Evolutionary conservation across 2,888 invertebrate species (phyloP).

Genomic region (Xanthorhoe spadicearia): DNA sequence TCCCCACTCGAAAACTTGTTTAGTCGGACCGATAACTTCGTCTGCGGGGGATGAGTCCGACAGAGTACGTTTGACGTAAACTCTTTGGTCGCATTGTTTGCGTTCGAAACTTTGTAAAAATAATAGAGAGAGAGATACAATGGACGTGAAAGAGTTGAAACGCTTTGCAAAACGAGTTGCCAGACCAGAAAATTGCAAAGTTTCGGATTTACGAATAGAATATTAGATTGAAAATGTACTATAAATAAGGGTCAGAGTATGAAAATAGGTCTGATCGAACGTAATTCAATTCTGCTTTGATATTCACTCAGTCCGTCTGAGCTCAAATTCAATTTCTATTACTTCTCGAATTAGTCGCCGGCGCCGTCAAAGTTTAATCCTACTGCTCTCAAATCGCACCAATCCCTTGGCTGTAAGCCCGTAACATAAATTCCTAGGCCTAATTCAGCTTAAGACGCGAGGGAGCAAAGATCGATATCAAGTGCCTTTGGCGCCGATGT

Average conservation of each 20-base stretch:
- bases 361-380: conserved; percentile 57
- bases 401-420: conserved; percentile 62
- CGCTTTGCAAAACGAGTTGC: conserved; percentile 10
- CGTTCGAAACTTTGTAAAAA: conserved; percentile 36
- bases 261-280: conserved; percentile 5
- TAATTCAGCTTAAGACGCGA: conserved; percentile 78
- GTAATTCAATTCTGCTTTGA: conserved; percentile 9
- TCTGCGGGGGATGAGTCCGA: conserved; percentile 67
- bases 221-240: neutral
- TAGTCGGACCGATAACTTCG: conserved; percentile 76
- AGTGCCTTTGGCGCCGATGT: conserved; percentile 76
- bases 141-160: conserved; percentile 15
- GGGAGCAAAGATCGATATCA: conserved; percentile 83
- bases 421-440: conserved; percentile 75
- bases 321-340: conserved; percentile 48
- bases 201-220: conserved; percentile 12
- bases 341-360: conserved; percentile 53
- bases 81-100: conserved; percentile 55
- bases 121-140: conserved; percentile 22
- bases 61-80: conserved; percentile 46
- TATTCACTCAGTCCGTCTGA: conserved; percentile 9
- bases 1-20: conserved; percentile 82
- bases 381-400: conserved; percentile 50
- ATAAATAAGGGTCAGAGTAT: neutral
- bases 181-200: neutral